Evolutionary conservation across 30 jellyfish, hydroid and myxozoan genomes (phyloP), one percentile per base, ranked within the genome.

Genomic region (Hydra vulgaris): DNA sequence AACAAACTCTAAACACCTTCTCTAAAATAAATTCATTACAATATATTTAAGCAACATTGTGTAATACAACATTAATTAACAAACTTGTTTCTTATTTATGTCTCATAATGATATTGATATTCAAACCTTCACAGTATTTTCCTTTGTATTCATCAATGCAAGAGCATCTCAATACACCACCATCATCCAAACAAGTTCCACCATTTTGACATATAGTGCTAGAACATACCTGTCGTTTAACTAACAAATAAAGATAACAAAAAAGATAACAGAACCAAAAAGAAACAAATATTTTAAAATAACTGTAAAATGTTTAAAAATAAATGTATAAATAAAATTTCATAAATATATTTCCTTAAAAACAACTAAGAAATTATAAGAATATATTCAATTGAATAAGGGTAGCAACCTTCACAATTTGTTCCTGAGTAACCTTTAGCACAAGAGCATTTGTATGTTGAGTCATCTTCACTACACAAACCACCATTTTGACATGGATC

Each of bases 401-500:
- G n/a, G n/a, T n/a, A n/a, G n/a, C n/a, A n/a, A 90, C 97, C 88
- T 83, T 90, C 95, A 66, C 97, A 90, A 25, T 82, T 90, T 20
- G 80, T 74, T 19, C 97, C 97, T 61, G 84, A 80, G 90, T 71
- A 90, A 17, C 95, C 97, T 55, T 84, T 82, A 0, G 84, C 89
- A 80, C 97, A 90, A 18, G 95, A 82, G 78, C 97, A 90, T 82
- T 90, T 90, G 86, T 71, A 85, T 22, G 83, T 76, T 17, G 84
- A 67, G 54, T 90, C 97, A 70, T 90, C 97, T 66, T 89, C 97
- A 54, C 79, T 77, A 68, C 97, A 89, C 20, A 89, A 77, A 15
- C 97, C 97, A 53, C 95, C 95, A 72, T 89, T 89, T 74, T 75
- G 72, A 68, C 97, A 89, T 16, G 97, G 95, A 73, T 89, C 97